Conservation (phyloP, 2,797 vertebrate genomes). For the Acanthiza pusilla region DNA sequence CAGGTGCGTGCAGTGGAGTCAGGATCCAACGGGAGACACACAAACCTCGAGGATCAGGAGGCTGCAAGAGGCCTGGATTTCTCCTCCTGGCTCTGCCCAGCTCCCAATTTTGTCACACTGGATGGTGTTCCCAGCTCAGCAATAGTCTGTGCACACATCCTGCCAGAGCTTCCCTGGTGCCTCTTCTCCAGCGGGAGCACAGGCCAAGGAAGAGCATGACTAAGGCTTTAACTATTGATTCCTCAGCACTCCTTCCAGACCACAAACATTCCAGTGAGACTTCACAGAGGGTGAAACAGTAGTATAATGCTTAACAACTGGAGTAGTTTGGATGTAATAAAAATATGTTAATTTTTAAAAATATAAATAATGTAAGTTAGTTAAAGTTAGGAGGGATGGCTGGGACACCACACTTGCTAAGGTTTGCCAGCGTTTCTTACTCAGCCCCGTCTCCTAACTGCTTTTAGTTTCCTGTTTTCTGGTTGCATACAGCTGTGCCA, state of each 20-base stretch:
- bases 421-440: neutral
- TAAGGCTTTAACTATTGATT: neutral
- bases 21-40: neutral
- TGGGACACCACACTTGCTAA: neutral
- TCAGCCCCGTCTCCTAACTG: neutral
- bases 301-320: neutral
- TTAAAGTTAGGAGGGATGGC: neutral
- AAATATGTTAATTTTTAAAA: neutral
- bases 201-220: neutral
- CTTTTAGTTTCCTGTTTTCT: slow-evolving; percentile 23
- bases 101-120: neutral
- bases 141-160: neutral
- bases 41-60: neutral
- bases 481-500: neutral
- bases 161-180: neutral
- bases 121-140: neutral
- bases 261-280: neutral
- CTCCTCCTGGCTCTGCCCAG: neutral
- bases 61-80: neutral
- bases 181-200: neutral
- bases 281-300: neutral
- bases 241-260: neutral
- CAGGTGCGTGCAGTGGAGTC: neutral
- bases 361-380: neutral
- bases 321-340: neutral